phyloP scores from a whole-genome alignment of 2,113 vertebrate genomes.

The Colistium nudipinnis region DNA sequence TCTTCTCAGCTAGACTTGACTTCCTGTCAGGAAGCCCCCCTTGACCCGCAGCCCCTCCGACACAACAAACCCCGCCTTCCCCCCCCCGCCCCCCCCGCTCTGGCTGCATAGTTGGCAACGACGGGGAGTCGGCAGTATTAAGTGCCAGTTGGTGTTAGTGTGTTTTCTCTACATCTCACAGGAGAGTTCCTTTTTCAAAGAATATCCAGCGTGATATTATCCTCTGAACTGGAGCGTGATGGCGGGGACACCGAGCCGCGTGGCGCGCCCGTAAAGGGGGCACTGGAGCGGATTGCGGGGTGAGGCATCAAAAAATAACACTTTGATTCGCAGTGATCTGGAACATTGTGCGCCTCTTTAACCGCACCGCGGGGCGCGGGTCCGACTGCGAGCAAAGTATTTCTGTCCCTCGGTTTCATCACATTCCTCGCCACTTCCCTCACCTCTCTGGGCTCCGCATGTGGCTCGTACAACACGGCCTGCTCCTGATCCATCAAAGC shows the following conservation, averaged over 20 bases:
- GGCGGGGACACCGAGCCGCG: conserved; percentile 73
- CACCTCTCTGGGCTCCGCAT: conserved; percentile 45
- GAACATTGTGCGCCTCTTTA: conserved; percentile 78
- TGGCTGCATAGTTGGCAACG: conserved; percentile 86
- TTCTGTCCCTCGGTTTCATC: conserved; percentile 65
- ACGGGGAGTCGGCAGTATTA: conserved; percentile 91
- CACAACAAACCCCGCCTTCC: conserved; percentile 52
- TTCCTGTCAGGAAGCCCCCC: conserved; percentile 94
- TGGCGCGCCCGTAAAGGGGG: conserved; percentile 67
- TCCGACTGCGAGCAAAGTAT: conserved; percentile 70
- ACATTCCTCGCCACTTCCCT: conserved; percentile 71
- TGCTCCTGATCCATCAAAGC: conserved; percentile 61
- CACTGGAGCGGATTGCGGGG: conserved; percentile 30
- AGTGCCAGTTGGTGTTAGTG: conserved; percentile 97
- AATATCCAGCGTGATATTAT: conserved; percentile 86
- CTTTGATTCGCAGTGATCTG: conserved; percentile 85
- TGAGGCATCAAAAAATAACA: conserved; percentile 76
- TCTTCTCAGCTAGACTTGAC: conserved; percentile 80
- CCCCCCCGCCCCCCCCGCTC: conserved; percentile 74
- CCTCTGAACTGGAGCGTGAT: conserved; percentile 78
- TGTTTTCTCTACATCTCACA: conserved; percentile 93
- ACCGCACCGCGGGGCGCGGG: conserved; percentile 84
- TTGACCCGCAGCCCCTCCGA: conserved; percentile 53
- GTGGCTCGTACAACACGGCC: conserved; percentile 43
- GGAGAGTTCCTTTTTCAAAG: conserved; percentile 91